phyloP scores from a whole-genome alignment of 2,888 invertebrate species.

The Thecophora atra region DNA sequence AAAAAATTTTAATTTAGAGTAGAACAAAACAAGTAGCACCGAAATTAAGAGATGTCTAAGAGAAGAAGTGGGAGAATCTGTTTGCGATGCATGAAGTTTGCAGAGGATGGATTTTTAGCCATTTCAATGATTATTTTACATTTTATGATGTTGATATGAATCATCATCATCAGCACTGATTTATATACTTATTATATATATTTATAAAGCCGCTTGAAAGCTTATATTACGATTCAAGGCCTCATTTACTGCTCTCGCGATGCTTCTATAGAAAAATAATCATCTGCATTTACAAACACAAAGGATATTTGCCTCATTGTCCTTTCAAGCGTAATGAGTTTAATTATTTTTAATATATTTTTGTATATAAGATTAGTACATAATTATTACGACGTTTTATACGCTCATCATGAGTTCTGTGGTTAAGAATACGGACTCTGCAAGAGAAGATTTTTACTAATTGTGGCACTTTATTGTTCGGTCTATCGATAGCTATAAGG shows the following conservation, averaged over 20 bases:
- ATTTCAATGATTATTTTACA: slow-evolving; percentile 24
- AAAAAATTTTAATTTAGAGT: slow-evolving; percentile 43
- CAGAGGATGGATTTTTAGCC: background rate
- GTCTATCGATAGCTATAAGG: no score
- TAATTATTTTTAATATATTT: no score
- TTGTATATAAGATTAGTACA: no score
- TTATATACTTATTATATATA: no score
- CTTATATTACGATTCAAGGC: no score
- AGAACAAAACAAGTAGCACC: slow-evolving; percentile 32
- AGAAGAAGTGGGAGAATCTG: background rate
- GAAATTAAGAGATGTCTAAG: slow-evolving; percentile 22
- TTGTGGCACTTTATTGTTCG: no score
- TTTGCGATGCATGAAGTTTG: background rate
- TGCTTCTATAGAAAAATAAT: slow-evolving; percentile 12
- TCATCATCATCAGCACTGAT: no score
- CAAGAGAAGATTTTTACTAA: background rate
- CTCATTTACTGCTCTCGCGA: no score
- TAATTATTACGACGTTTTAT: no score
- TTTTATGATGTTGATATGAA: slow-evolving; percentile 23
- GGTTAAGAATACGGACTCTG: background rate
- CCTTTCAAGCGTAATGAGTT: background rate
- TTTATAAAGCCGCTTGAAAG: no score
- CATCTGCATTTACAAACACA: background rate
- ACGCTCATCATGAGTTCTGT: no score
- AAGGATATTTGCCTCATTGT: slow-evolving; percentile 16